Conservation (phyloP, 2,888 invertebrate species). For the Periphyllus acericola region DNA sequence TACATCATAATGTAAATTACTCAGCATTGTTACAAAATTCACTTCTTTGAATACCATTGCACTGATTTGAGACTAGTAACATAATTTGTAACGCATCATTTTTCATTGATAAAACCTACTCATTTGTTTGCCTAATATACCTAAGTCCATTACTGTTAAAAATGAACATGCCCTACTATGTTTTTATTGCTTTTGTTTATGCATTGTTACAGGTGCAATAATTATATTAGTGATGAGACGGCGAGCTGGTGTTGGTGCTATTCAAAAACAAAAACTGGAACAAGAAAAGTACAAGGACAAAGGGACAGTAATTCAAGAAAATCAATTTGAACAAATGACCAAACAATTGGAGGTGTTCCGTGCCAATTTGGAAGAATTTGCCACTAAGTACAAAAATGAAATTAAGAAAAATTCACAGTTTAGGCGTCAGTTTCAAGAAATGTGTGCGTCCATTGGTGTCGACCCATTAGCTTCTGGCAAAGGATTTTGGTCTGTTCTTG, state of each 20-base stretch:
- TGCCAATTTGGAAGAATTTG: conserved; percentile 92
- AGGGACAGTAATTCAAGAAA: conserved; percentile 90
- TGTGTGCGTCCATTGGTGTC: conserved; percentile 99
- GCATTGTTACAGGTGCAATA: neutral
- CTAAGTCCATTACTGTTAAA: too few relatives aligned
- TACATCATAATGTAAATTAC: too few relatives aligned
- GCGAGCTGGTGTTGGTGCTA: conserved; percentile 86
- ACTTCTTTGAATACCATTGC: too few relatives aligned
- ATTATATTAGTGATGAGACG: conserved; percentile 74
- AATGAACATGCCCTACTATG: too few relatives aligned
- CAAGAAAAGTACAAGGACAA: conserved; percentile 93
- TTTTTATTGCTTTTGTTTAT: too few relatives aligned
- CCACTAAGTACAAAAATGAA: conserved; percentile 92
- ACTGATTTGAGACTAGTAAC: too few relatives aligned
- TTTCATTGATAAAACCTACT: too few relatives aligned
- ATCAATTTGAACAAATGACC: conserved; percentile 91
- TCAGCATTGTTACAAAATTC: too few relatives aligned
- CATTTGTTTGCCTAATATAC: too few relatives aligned
- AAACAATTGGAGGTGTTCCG: conserved; percentile 94
- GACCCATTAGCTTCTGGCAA: conserved; percentile 96
- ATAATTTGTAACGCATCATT: too few relatives aligned
- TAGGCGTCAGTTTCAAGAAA: conserved; percentile 95
- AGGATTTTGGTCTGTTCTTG: conserved; percentile 98
- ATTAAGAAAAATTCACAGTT: conserved; percentile 96
- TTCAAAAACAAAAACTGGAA: conserved; percentile 86